A percentile compares a stretch with the other conserved stretches of the same genome.
Evolutionary conservation across 2,888 invertebrate species (phyloP).

Genomic region (Zygogramma bicolorata): DNA sequence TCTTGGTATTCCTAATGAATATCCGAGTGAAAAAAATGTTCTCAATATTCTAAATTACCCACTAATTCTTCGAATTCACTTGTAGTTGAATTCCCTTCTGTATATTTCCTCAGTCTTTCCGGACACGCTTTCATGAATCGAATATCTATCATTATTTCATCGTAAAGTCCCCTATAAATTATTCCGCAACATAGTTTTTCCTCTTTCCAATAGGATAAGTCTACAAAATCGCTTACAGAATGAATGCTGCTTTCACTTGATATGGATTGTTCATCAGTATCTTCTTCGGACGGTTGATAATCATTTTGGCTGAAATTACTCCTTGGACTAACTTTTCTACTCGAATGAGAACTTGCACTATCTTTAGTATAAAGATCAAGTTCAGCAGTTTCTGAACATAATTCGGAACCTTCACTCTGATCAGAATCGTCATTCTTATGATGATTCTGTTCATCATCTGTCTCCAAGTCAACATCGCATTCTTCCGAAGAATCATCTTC

Average conservation of each 20-base stretch:
- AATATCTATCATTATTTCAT: constrained; percentile 31
- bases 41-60: background rate
- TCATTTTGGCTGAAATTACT: background rate
- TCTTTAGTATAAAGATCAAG: constrained; percentile 19
- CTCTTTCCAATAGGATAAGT: constrained; percentile 32
- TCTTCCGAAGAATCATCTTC: constrained; percentile 7
- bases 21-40: no score
- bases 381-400: constrained; percentile 15
- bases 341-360: background rate
- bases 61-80: background rate
- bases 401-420: constrained; percentile 21
- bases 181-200: constrained; percentile 36
- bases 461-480: background rate
- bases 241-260: background rate
- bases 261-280: background rate
- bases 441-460: background rate
- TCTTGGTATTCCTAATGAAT: no score
- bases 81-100: background rate
- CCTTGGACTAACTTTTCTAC: constrained; percentile 7
- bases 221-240: constrained; percentile 33
- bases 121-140: constrained; percentile 28
- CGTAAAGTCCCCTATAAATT: constrained; percentile 26
- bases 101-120: constrained; percentile 11
- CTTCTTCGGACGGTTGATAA: background rate
- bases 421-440: constrained; percentile 17